phyloP scores from a whole-genome alignment of 2,888 invertebrate genomes.

The Papilio elwesi region DNA sequence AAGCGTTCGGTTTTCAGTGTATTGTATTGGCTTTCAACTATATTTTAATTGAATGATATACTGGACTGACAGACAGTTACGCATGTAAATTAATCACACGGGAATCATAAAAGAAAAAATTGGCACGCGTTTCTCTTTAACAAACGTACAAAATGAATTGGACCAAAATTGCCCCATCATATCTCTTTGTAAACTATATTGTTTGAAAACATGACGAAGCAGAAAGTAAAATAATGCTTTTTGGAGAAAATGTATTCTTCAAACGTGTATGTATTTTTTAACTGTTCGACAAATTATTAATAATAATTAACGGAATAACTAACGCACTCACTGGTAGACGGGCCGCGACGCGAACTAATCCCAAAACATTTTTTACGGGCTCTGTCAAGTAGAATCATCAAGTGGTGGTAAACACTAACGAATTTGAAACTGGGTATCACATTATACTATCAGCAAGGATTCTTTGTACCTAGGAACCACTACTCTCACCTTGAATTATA shows the following conservation, averaged over 20 bases:
- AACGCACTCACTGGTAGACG: too few species aligned
- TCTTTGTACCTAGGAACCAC: background rate
- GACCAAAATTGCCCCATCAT: constrained; percentile 32
- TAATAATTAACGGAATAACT: too few species aligned
- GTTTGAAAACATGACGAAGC: constrained; percentile 12
- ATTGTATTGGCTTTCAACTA: background rate
- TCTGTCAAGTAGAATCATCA: too few species aligned
- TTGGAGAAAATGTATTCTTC: background rate
- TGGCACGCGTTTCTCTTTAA: constrained; percentile 27
- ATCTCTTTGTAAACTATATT: constrained; percentile 26
- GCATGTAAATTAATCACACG: constrained; percentile 19
- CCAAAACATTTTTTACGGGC: too few species aligned
- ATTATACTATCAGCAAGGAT: too few species aligned
- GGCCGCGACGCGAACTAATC: too few species aligned
- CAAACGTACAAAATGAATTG: constrained; percentile 18
- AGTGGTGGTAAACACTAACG: too few species aligned
- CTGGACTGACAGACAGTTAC: background rate
- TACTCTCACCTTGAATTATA: background rate
- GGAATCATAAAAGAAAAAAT: constrained; percentile 20
- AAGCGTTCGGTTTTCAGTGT: too few species aligned
- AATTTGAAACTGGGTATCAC: too few species aligned
- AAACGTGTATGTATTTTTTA: background rate
- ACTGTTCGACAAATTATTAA: background rate
- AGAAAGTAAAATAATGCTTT: constrained; percentile 6
- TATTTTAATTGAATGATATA: background rate